Conservation (phyloP, 2,888 invertebrate genomes). For the Tenthredo livida region DNA sequence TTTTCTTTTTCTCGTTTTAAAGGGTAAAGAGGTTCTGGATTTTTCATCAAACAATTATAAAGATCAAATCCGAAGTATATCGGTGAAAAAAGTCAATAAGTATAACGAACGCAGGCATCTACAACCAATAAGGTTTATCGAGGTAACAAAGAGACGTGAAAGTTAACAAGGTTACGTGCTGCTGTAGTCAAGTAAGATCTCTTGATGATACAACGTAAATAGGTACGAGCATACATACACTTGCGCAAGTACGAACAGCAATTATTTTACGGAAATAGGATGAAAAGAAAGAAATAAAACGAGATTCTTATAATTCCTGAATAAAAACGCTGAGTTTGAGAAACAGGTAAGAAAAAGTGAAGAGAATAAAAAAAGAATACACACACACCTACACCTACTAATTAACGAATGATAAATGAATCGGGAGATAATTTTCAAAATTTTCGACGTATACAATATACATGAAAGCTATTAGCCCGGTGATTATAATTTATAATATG, state of each 20-base stretch:
- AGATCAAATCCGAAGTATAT: slow-evolving; percentile 8
- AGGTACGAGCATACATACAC: neutral
- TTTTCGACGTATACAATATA: neutral
- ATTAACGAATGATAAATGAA: neutral
- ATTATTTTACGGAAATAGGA: neutral
- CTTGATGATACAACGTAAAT: neutral
- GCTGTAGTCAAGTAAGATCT: neutral
- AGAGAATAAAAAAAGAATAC: neutral
- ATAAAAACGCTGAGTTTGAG: neutral
- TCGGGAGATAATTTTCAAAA: neutral
- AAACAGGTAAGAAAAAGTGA: neutral
- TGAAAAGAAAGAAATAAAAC: slow-evolving; percentile 10
- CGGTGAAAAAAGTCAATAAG: slow-evolving; percentile 15
- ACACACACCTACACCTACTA: no score
- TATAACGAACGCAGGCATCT: neutral
- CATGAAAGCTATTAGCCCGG: neutral
- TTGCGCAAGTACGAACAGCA: neutral
- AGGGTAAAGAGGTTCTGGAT: neutral
- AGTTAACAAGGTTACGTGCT: slow-evolving; percentile 41
- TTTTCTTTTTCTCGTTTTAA: neutral
- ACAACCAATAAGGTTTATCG: slow-evolving; percentile 33
- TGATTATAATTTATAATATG: neutral
- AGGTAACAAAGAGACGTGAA: slow-evolving; percentile 37
- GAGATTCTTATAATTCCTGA: neutral
- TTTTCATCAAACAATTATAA: slow-evolving; percentile 26